Base-by-base conservation (phyloP, 2,888 invertebrate species). In the Ennomos erosarius region DNA sequence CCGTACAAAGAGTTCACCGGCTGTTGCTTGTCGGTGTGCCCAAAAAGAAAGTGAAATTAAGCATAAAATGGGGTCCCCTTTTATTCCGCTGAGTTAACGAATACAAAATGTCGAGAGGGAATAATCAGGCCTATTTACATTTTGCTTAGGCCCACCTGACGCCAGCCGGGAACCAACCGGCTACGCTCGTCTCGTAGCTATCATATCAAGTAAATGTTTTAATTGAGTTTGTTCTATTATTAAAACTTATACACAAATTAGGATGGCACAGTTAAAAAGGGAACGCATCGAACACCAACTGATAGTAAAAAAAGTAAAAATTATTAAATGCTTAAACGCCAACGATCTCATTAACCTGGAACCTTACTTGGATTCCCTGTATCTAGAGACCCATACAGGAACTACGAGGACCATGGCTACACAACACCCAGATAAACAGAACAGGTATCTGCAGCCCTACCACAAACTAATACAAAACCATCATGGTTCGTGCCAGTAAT, bases 61-160 rank as follows among this genome's bases (percentile, higher is more conserved):
- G 71, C 76, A 70, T 72, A 76, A 80, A 80, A 74, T 68, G 70
- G 69, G 77, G 69, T 68, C 67, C 63, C 66, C 73, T 78, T 82
- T 78, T 79, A 81, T 80, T 76, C 65, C 69, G 80, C 79, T 80
- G 83, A 84, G 78, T 81, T 75, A 78, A 78, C 75, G 78, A 82
- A 84, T 78, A 81, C 82, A 77, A 77, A 84, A 81, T 77, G 78
- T 76, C 64, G 79, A 73, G 78, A 73, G 74, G 69, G 82, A 80
- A 82, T 85, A 84, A 82, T 84, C 80, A 78, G 76, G 76, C 63
- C 71, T 81, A 87, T 86, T 86, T 84, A 84, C 84, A 86, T 83
- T 83, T 86, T 84, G 84, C 80, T 84, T 78, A 78, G 78, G 74
- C 74, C 78, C 81, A 85, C 81, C 85, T 85, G 84, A 76, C 80